A percentile compares a stretch with the other conserved stretches of the same genome.
These are phyloP conservation scores for Grus americana DNA, from an alignment of 2,113 vertebrate genomes.

Conservation along the genomic window DNA sequence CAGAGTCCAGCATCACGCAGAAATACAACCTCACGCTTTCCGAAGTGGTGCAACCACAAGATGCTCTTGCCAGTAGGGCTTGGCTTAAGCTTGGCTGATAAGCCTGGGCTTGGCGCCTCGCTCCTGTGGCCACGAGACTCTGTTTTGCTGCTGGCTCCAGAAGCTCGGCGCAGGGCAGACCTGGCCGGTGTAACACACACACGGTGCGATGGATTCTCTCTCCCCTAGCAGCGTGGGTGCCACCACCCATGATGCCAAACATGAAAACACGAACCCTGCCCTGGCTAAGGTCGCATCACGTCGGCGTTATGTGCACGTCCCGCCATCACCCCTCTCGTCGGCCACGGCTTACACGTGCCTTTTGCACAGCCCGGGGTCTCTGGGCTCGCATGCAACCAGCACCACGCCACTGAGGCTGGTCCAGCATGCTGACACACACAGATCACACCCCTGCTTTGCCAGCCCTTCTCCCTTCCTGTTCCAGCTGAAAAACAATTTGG, in stretches of 20 bases:
- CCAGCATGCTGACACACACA: background rate
- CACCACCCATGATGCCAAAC: accelerated
- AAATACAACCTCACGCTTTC: background rate
- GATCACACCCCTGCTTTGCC: background rate
- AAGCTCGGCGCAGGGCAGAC: accelerated
- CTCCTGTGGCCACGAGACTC: background rate
- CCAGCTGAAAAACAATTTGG: background rate
- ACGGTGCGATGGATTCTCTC: background rate
- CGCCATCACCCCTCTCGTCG: accelerated
- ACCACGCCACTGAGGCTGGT: background rate
- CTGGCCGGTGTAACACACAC: background rate
- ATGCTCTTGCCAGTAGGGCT: background rate
- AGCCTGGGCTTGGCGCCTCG: background rate
- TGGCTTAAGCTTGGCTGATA: background rate
- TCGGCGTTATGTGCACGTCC: background rate
- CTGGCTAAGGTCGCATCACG: background rate
- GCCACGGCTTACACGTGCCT: background rate
- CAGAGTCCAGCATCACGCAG: background rate
- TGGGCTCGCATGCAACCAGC: background rate
- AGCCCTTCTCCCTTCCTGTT: background rate
- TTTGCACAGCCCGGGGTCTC: background rate
- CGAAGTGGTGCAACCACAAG: background rate
- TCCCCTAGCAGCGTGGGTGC: background rate
- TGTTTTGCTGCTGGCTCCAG: background rate
- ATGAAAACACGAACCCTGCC: background rate